Evolutionary conservation across 2,888 invertebrate species (phyloP).

Genomic region (Priocnemis perturbator): DNA sequence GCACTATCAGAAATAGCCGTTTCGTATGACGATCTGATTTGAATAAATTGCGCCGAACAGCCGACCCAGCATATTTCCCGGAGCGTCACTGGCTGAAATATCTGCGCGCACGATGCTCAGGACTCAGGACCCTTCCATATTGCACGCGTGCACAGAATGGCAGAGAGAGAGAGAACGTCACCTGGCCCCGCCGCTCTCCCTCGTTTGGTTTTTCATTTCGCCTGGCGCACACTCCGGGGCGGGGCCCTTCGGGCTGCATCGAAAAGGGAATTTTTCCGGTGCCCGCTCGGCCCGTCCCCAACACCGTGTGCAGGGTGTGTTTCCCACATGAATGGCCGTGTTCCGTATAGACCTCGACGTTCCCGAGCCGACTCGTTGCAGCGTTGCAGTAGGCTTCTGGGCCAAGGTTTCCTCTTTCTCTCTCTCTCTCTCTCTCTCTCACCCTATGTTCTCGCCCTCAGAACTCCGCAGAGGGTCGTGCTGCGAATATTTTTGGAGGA

Average conservation of each 20-base stretch:
- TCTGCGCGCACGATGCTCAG: too few species aligned
- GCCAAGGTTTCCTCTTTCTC: constrained; percentile 49
- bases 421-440: constrained; percentile 22
- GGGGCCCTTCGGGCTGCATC: constrained; percentile 43
- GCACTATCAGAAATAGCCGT: too few species aligned
- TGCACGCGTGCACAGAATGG: too few species aligned
- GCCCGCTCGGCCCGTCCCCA: constrained; percentile 43
- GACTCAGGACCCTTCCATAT: too few species aligned
- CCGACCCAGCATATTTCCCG: too few species aligned
- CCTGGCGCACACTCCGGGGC: constrained; percentile 33
- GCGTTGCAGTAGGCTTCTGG: constrained; percentile 63
- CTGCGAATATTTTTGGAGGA: too few species aligned
- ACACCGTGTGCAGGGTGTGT: constrained; percentile 34
- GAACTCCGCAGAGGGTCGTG: too few species aligned
- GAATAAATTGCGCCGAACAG: too few species aligned
- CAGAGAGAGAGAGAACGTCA: too few species aligned
- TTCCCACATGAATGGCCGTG: constrained; percentile 49
- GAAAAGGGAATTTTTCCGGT: constrained; percentile 47
- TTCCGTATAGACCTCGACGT: constrained; percentile 8
- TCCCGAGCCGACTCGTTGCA: constrained; percentile 45
- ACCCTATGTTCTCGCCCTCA: not conserved
- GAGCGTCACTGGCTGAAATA: too few species aligned
- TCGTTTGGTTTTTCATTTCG: constrained; percentile 16
- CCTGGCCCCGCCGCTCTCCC: not conserved
- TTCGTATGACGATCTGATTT: too few species aligned